phyloP scores from a whole-genome alignment of 2,797 vertebrate genomes.

The Luscinia luscinia region DNA sequence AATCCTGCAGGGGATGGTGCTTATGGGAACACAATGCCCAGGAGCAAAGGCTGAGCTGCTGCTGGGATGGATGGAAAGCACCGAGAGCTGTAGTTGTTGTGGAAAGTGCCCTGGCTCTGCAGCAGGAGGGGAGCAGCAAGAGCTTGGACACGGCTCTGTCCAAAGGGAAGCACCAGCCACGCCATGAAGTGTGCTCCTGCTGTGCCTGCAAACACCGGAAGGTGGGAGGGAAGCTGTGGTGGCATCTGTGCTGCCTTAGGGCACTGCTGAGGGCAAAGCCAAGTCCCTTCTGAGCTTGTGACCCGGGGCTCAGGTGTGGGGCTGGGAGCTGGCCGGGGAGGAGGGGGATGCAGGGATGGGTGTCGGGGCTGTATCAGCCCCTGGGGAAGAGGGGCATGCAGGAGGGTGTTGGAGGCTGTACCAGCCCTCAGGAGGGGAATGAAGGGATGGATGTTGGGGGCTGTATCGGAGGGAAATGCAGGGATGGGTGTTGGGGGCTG shows the following conservation, averaged over 20 bases:
- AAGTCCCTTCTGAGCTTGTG: too few species aligned
- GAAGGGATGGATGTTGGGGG: rapidly evolving
- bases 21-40: not conserved
- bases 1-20: not conserved
- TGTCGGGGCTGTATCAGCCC: rapidly evolving
- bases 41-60: not conserved
- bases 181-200: not conserved
- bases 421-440: too few species aligned
- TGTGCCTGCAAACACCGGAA: not conserved
- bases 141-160: not conserved
- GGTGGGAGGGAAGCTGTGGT: not conserved
- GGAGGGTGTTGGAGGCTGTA: not conserved
- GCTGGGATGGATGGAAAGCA: not conserved
- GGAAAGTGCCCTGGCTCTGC: not conserved
- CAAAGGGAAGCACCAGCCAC: rapidly evolving
- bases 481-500: too few species aligned
- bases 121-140: not conserved
- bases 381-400: rapidly evolving
- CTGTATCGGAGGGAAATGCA: too few species aligned
- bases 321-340: not conserved
- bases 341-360: not conserved
- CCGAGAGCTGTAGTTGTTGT: rapidly evolving
- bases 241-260: not conserved
- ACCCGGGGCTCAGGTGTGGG: not conserved
- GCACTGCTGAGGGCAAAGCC: not conserved